These are phyloP conservation scores for Oxyscelio sp. DNA, from an alignment of 2,888 invertebrate genomes.

Conservation along the genomic window DNA sequence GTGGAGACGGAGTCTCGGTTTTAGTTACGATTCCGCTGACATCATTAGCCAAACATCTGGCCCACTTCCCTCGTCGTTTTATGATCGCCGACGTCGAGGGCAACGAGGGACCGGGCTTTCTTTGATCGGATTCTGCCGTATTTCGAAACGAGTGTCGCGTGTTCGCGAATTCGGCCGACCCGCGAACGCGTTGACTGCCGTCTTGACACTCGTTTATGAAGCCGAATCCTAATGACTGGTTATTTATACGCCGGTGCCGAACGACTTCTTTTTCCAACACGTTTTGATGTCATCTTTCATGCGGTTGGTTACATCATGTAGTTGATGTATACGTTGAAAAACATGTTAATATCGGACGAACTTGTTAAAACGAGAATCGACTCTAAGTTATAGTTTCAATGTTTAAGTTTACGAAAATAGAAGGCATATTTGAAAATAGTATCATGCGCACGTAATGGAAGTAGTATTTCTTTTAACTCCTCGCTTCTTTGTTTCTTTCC, in stretches of 20 bases:
- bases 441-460: no score
- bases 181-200: constrained; percentile 69
- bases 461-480: no score
- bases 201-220: constrained; percentile 59
- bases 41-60: constrained; percentile 89
- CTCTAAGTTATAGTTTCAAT: not conserved
- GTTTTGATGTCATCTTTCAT: constrained; percentile 32
- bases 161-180: constrained; percentile 53
- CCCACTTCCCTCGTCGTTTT: constrained; percentile 79
- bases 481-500: no score
- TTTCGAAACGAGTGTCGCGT: constrained; percentile 51
- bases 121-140: constrained; percentile 75
- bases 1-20: constrained; percentile 80
- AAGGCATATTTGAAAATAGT: no score
- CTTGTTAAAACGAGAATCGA: not conserved
- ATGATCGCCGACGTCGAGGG: constrained; percentile 62
- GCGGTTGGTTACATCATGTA: constrained; percentile 21
- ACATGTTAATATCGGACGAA: not conserved
- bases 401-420: no score
- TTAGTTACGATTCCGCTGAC: constrained; percentile 88
- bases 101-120: constrained; percentile 39
- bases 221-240: constrained; percentile 35
- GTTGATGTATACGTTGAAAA: not conserved
- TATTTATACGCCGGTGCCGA: constrained; percentile 51
- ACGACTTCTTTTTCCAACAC: constrained; percentile 28